A percentile compares a stretch with the other conserved stretches of the same genome.
Conservation (phyloP, 1,140 invertebrate genomes). For the Plodia interpunctella region DNA sequence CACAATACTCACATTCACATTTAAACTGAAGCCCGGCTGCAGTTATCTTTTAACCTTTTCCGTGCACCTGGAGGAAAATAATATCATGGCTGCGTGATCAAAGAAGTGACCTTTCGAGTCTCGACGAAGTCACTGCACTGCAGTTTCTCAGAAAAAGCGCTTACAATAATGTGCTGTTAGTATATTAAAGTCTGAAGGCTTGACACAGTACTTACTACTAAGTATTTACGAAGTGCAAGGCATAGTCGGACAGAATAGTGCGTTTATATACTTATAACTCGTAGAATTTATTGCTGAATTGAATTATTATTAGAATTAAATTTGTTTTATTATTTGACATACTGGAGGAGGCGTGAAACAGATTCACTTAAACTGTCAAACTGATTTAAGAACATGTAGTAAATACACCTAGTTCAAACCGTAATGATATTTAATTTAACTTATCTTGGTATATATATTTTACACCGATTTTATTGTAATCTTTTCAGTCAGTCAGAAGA, state of each 20-base stretch:
- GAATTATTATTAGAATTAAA: too few species aligned
- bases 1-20: constrained; percentile 9
- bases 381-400: too few species aligned
- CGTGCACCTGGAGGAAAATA: constrained; percentile 12
- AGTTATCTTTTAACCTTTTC: constrained; percentile 14
- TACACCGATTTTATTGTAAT: too few species aligned
- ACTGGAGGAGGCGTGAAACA: too few species aligned
- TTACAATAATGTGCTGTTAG: not conserved
- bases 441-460: too few species aligned
- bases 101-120: not conserved
- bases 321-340: too few species aligned
- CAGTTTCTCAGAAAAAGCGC: not conserved
- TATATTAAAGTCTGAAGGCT: not conserved
- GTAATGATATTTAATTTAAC: constrained; percentile 2
- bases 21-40: constrained; percentile 8
- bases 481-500: too few species aligned
- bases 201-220: too few species aligned
- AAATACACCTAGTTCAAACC: too few species aligned
- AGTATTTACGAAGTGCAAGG: not conserved
- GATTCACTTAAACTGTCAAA: too few species aligned
- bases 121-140: not conserved
- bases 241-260: not conserved
- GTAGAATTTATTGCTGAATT: too few species aligned
- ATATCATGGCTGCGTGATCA: not conserved
- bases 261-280: not conserved